Conservation (phyloP, 2,797 vertebrate genomes). For the Amblyopsis hoosieri region DNA sequence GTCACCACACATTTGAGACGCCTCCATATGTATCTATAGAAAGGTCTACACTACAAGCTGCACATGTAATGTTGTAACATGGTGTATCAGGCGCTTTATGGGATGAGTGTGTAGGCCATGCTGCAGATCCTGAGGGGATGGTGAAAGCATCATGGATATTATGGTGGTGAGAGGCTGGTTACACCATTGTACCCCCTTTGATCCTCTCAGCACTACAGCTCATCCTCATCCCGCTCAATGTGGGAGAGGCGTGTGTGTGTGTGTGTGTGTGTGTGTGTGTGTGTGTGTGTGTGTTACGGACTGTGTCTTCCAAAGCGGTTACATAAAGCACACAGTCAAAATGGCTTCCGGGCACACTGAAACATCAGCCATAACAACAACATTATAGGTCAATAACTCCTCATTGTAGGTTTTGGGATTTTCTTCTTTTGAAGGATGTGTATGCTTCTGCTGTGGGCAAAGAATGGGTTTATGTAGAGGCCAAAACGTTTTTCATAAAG, state of each 20-base stretch:
- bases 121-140: slow-evolving; percentile 3
- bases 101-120: not conserved
- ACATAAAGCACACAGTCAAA: slow-evolving; percentile 71
- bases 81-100: not conserved
- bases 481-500: not conserved
- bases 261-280: slow-evolving; percentile 20
- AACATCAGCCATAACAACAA: slow-evolving; percentile 62
- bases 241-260: slow-evolving; percentile 33
- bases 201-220: slow-evolving; percentile 41
- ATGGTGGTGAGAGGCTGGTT: slow-evolving; percentile 27
- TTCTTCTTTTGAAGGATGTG: slow-evolving; percentile 40
- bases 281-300: slow-evolving; percentile 40
- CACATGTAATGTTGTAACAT: not conserved
- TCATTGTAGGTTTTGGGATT: slow-evolving; percentile 47
- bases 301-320: slow-evolving; percentile 60
- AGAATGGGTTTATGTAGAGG: slow-evolving; percentile 6
- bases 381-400: slow-evolving; percentile 62
- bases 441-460: slow-evolving; percentile 15
- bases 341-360: slow-evolving; percentile 55
- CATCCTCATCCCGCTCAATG: slow-evolving; percentile 45
- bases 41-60: no score
- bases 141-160: slow-evolving; percentile 14
- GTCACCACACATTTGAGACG: no score
- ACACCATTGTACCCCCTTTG: slow-evolving; percentile 38
- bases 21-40: no score